phyloP scores from a whole-genome alignment of 2,113 vertebrate genomes.

The Spizaetus ornatus region DNA sequence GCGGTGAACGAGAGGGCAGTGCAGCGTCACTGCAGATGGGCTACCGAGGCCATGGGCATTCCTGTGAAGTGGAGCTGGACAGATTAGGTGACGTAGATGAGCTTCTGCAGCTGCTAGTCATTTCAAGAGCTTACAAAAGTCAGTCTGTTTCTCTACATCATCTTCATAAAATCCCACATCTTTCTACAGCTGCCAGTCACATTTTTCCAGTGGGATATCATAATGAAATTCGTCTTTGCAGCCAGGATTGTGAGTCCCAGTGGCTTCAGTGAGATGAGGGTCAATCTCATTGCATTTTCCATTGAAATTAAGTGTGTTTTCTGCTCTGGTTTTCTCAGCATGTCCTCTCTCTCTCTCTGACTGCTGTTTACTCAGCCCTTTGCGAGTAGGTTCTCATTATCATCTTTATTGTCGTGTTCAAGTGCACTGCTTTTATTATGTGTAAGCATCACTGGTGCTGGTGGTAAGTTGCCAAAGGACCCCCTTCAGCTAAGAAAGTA shows the following conservation, averaged over 20 bases:
- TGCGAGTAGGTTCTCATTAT: not conserved
- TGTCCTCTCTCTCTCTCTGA: not conserved
- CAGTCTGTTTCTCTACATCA: not conserved
- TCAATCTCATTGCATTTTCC: not conserved
- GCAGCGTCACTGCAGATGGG: not conserved
- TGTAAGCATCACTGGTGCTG: not conserved
- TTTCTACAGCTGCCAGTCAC: not conserved
- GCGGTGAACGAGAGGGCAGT: not conserved
- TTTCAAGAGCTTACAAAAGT: not conserved
- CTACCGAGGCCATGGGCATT: not conserved
- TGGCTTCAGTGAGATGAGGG: not conserved
- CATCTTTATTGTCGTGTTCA: not conserved
- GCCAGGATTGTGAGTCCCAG: not conserved
- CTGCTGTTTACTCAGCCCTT: not conserved
- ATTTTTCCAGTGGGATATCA: not conserved
- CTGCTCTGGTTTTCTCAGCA: not conserved
- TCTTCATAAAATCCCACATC: not conserved
- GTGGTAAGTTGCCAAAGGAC: not conserved
- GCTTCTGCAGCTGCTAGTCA: not conserved
- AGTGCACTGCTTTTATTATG: not conserved
- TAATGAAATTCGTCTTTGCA: not conserved
- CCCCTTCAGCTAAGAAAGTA: not conserved
- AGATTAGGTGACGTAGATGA: not conserved
- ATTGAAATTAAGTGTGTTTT: not conserved
- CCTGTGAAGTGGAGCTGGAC: not conserved